These are phyloP conservation scores for Austrofundulus limnaeus DNA, from an alignment of 2,113 vertebrate species.

Conservation along the genomic window DNA sequence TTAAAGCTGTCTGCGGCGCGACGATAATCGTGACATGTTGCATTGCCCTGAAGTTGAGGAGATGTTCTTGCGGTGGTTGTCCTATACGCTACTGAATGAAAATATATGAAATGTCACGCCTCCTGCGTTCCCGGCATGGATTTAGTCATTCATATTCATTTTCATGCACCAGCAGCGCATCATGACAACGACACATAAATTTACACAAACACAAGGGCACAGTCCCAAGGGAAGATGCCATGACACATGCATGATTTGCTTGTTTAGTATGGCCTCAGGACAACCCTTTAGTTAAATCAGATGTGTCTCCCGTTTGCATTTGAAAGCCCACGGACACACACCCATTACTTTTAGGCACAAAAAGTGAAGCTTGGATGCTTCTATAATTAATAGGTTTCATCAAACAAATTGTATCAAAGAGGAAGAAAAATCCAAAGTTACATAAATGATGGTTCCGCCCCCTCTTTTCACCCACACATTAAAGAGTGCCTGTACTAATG, in stretches of 20 bases:
- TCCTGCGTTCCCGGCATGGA: conserved; percentile 13
- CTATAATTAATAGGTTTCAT: background rate
- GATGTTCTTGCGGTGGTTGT: background rate
- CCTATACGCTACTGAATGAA: conserved; percentile 9
- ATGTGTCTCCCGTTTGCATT: conserved; percentile 19
- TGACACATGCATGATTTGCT: conserved; percentile 33
- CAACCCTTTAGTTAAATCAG: conserved; percentile 23
- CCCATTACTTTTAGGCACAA: background rate
- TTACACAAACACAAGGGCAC: conserved; percentile 12
- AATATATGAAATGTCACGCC: conserved; percentile 24
- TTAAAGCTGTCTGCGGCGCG: background rate
- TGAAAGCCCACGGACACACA: background rate
- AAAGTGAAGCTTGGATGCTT: background rate
- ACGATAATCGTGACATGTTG: background rate
- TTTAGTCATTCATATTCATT: conserved; percentile 51
- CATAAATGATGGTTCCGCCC: background rate
- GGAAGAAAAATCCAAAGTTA: background rate
- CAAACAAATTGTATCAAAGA: background rate
- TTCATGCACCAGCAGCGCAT: conserved; percentile 26
- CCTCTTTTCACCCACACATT: no score
- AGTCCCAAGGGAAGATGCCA: conserved; percentile 11
- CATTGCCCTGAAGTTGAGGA: background rate
- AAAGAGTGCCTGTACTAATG: no score
- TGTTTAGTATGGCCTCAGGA: conserved; percentile 28
- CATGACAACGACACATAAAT: conserved; percentile 7